Conservation (phyloP, 2,888 invertebrate species). For the Galerucella pusilla region DNA sequence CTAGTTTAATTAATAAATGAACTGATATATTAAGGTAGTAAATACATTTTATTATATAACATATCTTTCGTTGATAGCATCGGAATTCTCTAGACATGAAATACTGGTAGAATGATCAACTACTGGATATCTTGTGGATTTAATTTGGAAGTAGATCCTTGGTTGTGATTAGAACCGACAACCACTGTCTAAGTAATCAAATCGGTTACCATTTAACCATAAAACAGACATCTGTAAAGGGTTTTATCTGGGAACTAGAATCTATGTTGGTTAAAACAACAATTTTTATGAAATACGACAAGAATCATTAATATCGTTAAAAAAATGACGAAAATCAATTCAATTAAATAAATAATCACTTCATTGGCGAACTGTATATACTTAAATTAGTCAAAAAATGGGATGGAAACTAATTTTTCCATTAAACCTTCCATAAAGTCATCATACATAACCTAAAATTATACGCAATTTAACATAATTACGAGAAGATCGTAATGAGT, state of each 20-base stretch:
- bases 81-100: conserved; percentile 26
- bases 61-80: conserved; percentile 29
- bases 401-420: too few relatives aligned
- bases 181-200: neutral
- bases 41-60: conserved; percentile 30
- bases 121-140: neutral
- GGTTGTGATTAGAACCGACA: neutral
- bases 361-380: too few relatives aligned
- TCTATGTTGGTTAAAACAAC: too few relatives aligned
- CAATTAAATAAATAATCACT: too few relatives aligned
- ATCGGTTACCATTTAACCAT: neutral
- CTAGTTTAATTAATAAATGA: conserved; percentile 24
- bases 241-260: too few relatives aligned
- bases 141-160: conserved; percentile 5
- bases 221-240: neutral
- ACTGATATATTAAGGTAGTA: conserved; percentile 29
- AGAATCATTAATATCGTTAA: too few relatives aligned
- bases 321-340: too few relatives aligned
- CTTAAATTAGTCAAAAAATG: too few relatives aligned
- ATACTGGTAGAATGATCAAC: conserved; percentile 8
- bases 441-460: too few relatives aligned
- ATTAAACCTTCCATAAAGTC: too few relatives aligned
- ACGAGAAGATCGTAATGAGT: neutral
- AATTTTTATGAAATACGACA: too few relatives aligned
- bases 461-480: neutral